Base-by-base conservation (phyloP, 2,888 invertebrate species). In the Tinea trinotella region DNA sequence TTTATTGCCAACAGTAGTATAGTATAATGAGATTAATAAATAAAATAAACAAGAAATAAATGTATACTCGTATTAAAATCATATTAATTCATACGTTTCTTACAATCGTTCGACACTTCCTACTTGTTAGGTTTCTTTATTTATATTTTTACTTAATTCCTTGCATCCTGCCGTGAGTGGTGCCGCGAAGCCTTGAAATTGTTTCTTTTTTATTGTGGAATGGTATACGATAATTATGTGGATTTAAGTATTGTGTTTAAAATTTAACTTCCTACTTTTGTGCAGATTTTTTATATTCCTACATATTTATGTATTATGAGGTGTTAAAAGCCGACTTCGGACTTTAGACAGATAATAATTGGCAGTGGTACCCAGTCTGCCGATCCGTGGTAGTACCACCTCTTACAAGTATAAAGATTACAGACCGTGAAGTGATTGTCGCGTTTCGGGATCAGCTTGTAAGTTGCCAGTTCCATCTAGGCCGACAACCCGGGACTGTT, bases 141-240 rank as follows among this genome's bases (percentile, higher is more conserved):
- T 49, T 46, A 7, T 24, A 35, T 46, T 46, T 5, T 15, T 48
- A 48, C 10, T 48, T 50, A 50, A 50, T 50, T 22, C 50, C 24
- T 15, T 50, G 12, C 24, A 24, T 50, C 50, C 50, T 50, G 22
- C 13, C 24, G 13, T 17, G 36, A 46, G 15, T 17, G 49, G 18
- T 13, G 46, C 3, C 46, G 22, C 13, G 50, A 15, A 50, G 15
- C 50, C 50, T 50, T 50, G 24, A 50, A 50, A 5, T 24, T 22
- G 22, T 24, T 12, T 12, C 3, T 40, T 40, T 40, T 2, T 40
- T 4, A 12, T 46, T 46, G 19, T 46, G 46, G 40, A 40, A 40
- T 40, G 15, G 13, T 7, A 6, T 12, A 15, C n/a, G n/a, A 13
- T n/a, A 40, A 40, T 40, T 40, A 40, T 30, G 4, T 30, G 30